These are phyloP conservation scores for Nebria brevicollis DNA, from an alignment of 2,888 invertebrate genomes.

Conservation along the genomic window DNA sequence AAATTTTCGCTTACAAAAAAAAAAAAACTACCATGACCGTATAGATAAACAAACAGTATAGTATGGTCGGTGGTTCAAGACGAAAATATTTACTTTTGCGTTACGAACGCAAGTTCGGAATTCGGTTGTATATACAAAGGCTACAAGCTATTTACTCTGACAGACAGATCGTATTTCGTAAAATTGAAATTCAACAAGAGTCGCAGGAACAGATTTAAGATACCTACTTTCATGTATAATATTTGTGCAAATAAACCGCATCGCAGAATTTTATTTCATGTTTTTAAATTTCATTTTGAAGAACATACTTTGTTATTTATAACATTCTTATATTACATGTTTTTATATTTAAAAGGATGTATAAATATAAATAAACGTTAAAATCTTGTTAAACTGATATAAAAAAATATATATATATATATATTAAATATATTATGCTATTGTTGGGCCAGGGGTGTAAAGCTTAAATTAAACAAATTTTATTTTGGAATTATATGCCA, in stretches of 20 bases:
- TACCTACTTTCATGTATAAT: slow-evolving; percentile 7
- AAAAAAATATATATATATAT: not conserved
- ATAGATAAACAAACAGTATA: not conserved
- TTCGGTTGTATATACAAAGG: not conserved
- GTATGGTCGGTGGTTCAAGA: slow-evolving; percentile 4
- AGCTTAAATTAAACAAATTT: too few species aligned
- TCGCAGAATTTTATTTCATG: not conserved
- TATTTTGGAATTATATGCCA: too few species aligned
- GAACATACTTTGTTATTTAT: not conserved
- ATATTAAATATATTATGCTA: too few species aligned
- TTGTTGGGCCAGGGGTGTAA: too few species aligned
- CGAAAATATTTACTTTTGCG: slow-evolving; percentile 13
- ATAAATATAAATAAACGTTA: not conserved
- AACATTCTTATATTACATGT: not conserved
- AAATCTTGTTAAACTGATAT: not conserved
- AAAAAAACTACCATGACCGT: not conserved
- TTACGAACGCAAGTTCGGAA: not conserved
- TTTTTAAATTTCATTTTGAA: too few species aligned
- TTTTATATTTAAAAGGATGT: not conserved
- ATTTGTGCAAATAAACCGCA: not conserved
- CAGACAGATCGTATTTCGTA: slow-evolving; percentile 39
- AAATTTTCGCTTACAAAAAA: not conserved
- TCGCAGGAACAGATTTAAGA: slow-evolving; percentile 43
- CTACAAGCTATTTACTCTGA: slow-evolving; percentile 34
- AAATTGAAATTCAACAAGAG: slow-evolving; percentile 44